Base-by-base conservation (phyloP, 2,113 vertebrate species). In the Mungos mungo region DNA sequence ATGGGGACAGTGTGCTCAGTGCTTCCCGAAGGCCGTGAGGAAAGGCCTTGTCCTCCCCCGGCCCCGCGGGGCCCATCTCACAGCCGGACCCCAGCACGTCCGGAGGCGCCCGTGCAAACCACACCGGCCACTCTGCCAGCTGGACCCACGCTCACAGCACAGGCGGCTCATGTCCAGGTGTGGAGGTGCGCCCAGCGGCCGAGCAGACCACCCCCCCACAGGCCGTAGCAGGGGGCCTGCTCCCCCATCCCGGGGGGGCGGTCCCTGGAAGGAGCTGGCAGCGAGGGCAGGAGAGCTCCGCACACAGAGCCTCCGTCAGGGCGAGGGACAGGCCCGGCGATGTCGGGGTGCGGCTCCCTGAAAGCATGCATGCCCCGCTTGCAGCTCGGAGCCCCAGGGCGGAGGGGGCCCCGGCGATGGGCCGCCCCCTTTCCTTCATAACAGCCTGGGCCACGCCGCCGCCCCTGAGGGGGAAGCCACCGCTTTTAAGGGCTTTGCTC, bases 31-130 rank as follows among this genome's bases (percentile, higher is more conserved):
- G 16, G 76, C 23, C 5, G 5, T 1, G 1, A 3, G 52, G 72
- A 31, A 18, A 7, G 14, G n/a, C 50, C 6, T 25, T 63, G 35
- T n/a, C 21, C 18, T 27, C 21, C 13, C 5, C 41, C 2, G 8
- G 27, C 19, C 15, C 9, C 3, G 2, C 31, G 21, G 66, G 50
- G 35, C 7, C 27, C 65, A 0, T 18, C 13, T 5, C 4, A 27
- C 4, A 1, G 27, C 50, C 50, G 0, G 0, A 29, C 35, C 19
- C 35, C 15, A 18, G 54, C 52, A 0, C 2, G 0, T 21, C 38
- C 33, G 60, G 27, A 12, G 60, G 38, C 38, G 31, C 7, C 82
- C 0, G 1, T 31, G 18, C 35, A 21, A 45, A 33, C 9, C 35
- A 1, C 38, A n/a, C 33, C 3, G 10, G 52, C 52, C 54, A 21